phyloP scores from a whole-genome alignment of 2,113 vertebrate species.

The Athene cunicularia region DNA sequence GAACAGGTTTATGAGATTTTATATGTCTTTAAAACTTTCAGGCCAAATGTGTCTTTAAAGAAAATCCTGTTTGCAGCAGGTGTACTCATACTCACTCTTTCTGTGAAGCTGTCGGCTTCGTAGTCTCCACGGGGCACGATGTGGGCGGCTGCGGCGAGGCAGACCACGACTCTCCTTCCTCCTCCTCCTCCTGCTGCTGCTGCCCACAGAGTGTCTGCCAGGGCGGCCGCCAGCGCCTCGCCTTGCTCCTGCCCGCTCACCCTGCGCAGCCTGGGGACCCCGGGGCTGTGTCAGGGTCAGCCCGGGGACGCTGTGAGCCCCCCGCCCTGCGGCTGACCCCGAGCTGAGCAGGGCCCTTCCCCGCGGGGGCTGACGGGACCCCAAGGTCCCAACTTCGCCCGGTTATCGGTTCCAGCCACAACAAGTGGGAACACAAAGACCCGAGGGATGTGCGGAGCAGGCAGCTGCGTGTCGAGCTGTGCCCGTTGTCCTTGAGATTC shows the following conservation, averaged over 20 bases:
- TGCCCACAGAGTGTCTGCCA: conserved; percentile 83
- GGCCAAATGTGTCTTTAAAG: neutral
- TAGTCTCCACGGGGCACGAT: conserved; percentile 42
- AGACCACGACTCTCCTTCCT: conserved; percentile 63
- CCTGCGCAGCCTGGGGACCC: conserved; percentile 67
- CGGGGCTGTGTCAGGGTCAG: neutral
- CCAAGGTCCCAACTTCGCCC: neutral
- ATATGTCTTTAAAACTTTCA: neutral
- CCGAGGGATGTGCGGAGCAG: neutral
- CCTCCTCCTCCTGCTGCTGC: conserved; percentile 70
- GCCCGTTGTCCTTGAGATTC: neutral
- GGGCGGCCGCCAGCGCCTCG: conserved; percentile 53
- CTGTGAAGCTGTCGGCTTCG: conserved; percentile 75
- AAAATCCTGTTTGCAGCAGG: neutral
- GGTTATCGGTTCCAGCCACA: no score
- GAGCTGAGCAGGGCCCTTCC: neutral
- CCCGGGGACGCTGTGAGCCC: neutral
- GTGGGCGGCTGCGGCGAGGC: conserved; percentile 63
- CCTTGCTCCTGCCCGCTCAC: conserved; percentile 73
- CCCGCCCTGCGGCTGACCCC: neutral
- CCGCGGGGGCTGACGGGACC: neutral
- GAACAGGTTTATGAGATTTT: no score
- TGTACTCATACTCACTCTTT: conserved; percentile 66
- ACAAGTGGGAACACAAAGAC: neutral
- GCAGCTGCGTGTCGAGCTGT: fast-evolving